These are phyloP conservation scores for Tupaia chinensis DNA, from an alignment of 2,113 vertebrate species.

Conservation along the genomic window DNA sequence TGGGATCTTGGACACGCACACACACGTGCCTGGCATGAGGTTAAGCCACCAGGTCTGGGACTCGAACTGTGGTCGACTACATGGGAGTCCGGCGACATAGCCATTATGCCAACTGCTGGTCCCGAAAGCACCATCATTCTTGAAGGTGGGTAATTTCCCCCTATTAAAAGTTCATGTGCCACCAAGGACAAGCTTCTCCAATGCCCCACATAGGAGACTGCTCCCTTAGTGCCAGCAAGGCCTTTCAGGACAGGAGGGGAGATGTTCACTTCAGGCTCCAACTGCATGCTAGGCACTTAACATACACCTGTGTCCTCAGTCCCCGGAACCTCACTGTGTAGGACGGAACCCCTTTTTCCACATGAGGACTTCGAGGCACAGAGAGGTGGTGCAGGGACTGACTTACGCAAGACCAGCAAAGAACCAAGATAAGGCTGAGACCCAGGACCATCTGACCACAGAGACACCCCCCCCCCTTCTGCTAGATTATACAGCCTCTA, in stretches of 20 bases:
- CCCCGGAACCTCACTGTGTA: neutral
- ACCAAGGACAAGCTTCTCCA: neutral
- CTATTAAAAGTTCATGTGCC: neutral
- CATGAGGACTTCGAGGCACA: neutral
- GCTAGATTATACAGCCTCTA: neutral
- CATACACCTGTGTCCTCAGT: neutral
- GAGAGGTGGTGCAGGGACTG: neutral
- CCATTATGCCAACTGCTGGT: no score
- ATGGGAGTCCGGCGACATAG: no score
- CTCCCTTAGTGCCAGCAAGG: neutral
- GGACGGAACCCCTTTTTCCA: neutral
- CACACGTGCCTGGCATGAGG: no score
- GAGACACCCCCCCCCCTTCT: neutral
- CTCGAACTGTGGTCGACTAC: no score
- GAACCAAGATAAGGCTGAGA: neutral
- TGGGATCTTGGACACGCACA: no score
- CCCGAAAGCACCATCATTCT: neutral
- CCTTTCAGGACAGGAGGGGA: neutral
- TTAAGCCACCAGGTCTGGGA: no score
- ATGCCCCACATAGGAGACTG: neutral
- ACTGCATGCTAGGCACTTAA: neutral
- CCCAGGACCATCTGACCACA: neutral
- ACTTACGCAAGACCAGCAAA: conserved; percentile 17
- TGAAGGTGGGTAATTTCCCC: neutral
- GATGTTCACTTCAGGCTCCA: neutral